Base-by-base conservation (phyloP, 2,888 invertebrate species). In the Himalopsyche japonica region DNA sequence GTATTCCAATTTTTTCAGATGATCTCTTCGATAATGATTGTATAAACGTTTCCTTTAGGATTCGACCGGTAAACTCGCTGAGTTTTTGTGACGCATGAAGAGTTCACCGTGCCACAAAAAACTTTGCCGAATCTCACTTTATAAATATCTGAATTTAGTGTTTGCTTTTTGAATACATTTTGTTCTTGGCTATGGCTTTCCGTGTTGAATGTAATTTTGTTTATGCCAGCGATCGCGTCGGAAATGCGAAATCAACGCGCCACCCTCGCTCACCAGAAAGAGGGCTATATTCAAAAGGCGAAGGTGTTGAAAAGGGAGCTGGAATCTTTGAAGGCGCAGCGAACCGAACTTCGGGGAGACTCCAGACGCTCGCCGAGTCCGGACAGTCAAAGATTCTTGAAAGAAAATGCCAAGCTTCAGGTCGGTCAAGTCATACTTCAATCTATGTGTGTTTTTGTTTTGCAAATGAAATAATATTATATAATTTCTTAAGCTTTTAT, bases 321-420 rank as follows among this genome's bases (percentile, higher is more conserved):
- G 88, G 95, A 96, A 88, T 94, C 95, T 78, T 91, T 97, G 49
- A 95, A 95, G 88, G 95, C 95, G 81, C 97, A 97, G 89, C 95
- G 95, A 86, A 95, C 95, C 86, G 96, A 96, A 89, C 93, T 97
- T 76, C 92, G 95, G 4, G 94, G 94, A 37, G 94, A 95, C 87
- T 91, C 93, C 32, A 94, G 94, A 86, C 92, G 94, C 12, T 95
- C 96, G 7, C 94, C 94, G 48, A 95, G 95, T 86, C 95, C 96
- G 0, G 96, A 96, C 87, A 95, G 95, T 88, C 95, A 95, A 90
- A 93, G 95, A 87, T 96, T 97, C 89, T 92, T 97, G 84, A 95
- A 95, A 89, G 96, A 97, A 90, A 97, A 97, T 90, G 95, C 95
- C 88, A 96, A 96, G 88, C 91, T 97, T 82, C 97, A 97, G 96